Evolutionary conservation across 2,797 vertebrate species (phyloP).

Genomic region (Alosa sapidissima): DNA sequence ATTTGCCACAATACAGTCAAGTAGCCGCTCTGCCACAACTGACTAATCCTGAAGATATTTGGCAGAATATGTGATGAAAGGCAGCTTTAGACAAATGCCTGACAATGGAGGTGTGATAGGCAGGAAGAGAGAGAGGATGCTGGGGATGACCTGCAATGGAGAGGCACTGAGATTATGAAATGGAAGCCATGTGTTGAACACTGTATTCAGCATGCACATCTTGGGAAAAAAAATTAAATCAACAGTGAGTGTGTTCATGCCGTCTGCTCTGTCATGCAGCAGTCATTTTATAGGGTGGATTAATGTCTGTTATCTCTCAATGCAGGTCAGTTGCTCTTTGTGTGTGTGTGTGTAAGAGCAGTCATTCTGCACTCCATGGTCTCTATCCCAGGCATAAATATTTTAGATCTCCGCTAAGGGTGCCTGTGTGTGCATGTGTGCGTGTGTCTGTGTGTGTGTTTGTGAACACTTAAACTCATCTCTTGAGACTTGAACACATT

Average conservation of each 20-base stretch:
- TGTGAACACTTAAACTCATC: constrained; percentile 10
- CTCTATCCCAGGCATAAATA: background rate
- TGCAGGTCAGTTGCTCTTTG: constrained; percentile 1
- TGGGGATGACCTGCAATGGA: background rate
- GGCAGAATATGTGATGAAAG: background rate
- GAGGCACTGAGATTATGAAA: background rate
- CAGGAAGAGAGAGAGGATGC: background rate
- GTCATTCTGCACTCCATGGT: background rate
- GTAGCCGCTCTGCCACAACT: background rate
- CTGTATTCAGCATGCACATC: background rate
- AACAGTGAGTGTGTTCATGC: constrained; percentile 21
- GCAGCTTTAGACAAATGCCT: background rate
- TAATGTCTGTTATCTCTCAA: constrained; percentile 16
- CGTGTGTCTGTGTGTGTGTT: background rate
- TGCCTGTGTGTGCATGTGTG: background rate
- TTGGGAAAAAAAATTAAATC: background rate
- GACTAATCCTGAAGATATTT: background rate
- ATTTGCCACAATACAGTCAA: background rate
- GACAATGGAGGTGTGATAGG: background rate
- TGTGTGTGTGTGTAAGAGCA: background rate
- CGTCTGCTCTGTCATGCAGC: background rate
- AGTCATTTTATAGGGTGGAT: background rate
- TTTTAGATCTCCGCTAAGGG: background rate
- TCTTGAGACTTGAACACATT: constrained; percentile 3
- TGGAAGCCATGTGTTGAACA: background rate